phyloP scores from a whole-genome alignment of 2,888 invertebrate species.

The Luperina nickerlii region DNA sequence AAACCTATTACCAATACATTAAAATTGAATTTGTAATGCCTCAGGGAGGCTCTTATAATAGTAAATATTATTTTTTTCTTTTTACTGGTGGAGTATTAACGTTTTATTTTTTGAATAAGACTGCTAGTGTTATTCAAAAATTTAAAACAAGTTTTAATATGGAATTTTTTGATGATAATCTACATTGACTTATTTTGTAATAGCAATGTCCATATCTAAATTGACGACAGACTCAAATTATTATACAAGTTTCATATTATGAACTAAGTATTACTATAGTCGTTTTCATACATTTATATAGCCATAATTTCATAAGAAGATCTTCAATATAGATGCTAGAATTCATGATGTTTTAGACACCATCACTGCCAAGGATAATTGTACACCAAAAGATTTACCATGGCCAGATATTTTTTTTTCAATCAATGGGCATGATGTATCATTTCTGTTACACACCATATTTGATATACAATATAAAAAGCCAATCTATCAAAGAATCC shows the following conservation, averaged over 20 bases:
- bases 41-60: not conserved
- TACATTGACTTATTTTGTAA: not conserved
- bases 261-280: slow-evolving; percentile 18
- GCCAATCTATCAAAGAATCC: not conserved
- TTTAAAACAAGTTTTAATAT: slow-evolving; percentile 1
- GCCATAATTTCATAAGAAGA: not conserved
- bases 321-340: slow-evolving; percentile 22
- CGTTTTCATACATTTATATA: slow-evolving; percentile 31
- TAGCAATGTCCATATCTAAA: not conserved
- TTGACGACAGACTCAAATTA: slow-evolving; percentile 12
- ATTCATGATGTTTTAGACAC: not conserved
- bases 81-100: not conserved
- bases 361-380: not conserved
- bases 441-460: not conserved
- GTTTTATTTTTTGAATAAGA: slow-evolving; percentile 14
- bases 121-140: slow-evolving; percentile 11
- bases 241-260: not conserved
- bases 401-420: not conserved
- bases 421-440: not conserved
- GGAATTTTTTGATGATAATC: slow-evolving; percentile 10
- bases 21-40: not conserved
- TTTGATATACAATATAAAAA: not conserved
- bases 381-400: not conserved
- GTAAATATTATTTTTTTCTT: slow-evolving; percentile 14
- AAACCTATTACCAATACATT: slow-evolving; percentile 1